Percentiles rank a stretch among this genome's conserved stretches.
phyloP scores from a whole-genome alignment of 2,113 vertebrate genomes.

The Erinaceus europaeus region DNA sequence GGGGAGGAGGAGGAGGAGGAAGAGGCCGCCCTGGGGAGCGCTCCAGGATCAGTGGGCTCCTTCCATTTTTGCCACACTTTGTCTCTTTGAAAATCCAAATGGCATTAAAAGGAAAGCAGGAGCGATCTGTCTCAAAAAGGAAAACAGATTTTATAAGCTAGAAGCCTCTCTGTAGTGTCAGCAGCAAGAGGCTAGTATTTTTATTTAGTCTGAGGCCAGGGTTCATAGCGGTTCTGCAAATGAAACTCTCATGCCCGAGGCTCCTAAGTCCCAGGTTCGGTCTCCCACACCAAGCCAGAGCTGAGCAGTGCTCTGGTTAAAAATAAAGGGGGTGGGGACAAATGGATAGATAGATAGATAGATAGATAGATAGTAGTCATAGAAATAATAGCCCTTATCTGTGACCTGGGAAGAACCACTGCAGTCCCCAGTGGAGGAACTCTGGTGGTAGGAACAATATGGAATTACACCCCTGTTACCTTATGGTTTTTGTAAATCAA shows the following conservation, averaged over 20 bases:
- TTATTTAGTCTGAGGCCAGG: not conserved
- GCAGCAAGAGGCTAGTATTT: not conserved
- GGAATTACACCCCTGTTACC: no score
- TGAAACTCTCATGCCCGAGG: no score
- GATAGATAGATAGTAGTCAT: not conserved
- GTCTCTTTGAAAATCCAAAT: constrained; percentile 17
- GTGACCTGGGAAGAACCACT: no score
- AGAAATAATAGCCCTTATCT: not conserved
- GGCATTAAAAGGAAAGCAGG: not conserved
- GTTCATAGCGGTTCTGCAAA: no score
- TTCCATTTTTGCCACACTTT: not conserved
- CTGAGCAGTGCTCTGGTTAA: no score
- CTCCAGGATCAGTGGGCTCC: not conserved
- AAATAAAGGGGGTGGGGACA: not conserved
- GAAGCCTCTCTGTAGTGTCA: not conserved
- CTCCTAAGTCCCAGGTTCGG: no score
- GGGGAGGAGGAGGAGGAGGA: not conserved
- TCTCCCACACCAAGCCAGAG: no score
- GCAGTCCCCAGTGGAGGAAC: no score
- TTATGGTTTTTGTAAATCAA: no score
- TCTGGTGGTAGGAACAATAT: no score
- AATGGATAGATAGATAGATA: no score
- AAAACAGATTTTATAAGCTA: not conserved
- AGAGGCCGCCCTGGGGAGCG: not conserved
- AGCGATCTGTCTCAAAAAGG: not conserved